A percentile compares a stretch with the other conserved stretches of the same genome.
These are phyloP conservation scores for Scolopax mira DNA, from an alignment of 2,113 vertebrate species.

Conservation along the genomic window DNA sequence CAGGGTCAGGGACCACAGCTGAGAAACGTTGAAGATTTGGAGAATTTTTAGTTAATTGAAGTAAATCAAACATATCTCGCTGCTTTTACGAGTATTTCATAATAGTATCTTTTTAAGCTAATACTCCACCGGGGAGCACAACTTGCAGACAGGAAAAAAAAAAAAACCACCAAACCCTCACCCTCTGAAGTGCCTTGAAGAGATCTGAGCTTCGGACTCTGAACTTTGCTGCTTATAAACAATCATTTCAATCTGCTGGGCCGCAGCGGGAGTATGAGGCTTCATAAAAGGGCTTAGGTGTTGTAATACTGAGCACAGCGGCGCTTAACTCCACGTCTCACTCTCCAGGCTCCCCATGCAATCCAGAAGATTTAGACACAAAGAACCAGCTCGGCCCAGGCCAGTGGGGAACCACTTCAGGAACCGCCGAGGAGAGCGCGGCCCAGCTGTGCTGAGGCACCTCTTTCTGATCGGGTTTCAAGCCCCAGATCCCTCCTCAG, in stretches of 20 bases:
- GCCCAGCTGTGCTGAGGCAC: conserved; percentile 55
- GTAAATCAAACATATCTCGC: conserved; percentile 40
- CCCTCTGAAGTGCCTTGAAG: conserved; percentile 47
- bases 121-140: conserved; percentile 32
- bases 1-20: background rate
- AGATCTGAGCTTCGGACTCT: conserved; percentile 48
- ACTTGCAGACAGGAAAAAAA: conserved; percentile 34
- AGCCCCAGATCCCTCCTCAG: conserved; percentile 23
- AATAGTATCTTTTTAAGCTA: conserved; percentile 46
- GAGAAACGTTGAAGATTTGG: background rate
- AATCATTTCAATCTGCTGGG: conserved; percentile 51
- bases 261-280: conserved; percentile 42
- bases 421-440: background rate
- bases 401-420: conserved; percentile 40
- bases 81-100: conserved; percentile 42
- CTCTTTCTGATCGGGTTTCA: conserved; percentile 49
- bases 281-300: conserved; percentile 58
- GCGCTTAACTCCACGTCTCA: background rate
- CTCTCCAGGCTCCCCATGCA: background rate
- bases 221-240: conserved; percentile 56
- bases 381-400: conserved; percentile 23
- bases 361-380: conserved; percentile 45
- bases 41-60: conserved; percentile 26
- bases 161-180: background rate
- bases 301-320: conserved; percentile 50